phyloP scores from a whole-genome alignment of 2,888 invertebrate genomes.

The Eupithecia tripunctaria region DNA sequence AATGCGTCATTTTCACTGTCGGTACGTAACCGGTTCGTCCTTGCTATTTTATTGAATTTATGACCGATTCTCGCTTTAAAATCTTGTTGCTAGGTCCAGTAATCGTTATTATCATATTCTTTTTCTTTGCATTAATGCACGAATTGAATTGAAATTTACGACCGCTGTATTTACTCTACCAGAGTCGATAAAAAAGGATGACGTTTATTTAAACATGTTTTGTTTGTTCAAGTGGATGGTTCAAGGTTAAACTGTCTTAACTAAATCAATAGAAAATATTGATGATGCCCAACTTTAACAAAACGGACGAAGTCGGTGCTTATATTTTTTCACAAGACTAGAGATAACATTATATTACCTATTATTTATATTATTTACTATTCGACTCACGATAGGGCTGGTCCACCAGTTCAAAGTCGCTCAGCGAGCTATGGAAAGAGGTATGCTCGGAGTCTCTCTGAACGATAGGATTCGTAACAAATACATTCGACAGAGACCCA shows the following conservation, averaged over 20 bases:
- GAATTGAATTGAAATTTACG: conserved; percentile 6
- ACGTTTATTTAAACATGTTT: conserved; percentile 12
- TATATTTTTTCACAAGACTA: background rate
- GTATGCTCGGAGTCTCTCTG: too few relatives aligned
- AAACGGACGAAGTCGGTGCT: background rate
- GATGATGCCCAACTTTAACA: background rate
- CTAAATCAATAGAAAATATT: background rate
- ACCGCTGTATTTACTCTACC: background rate
- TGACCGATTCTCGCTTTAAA: background rate
- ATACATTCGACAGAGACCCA: too few relatives aligned
- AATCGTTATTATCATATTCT: background rate
- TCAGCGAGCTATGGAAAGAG: too few relatives aligned
- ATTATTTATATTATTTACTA: too few relatives aligned
- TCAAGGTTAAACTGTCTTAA: conserved; percentile 9
- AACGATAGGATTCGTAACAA: too few relatives aligned
- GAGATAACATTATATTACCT: too few relatives aligned
- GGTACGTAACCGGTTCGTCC: background rate
- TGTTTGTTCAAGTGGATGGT: conserved; percentile 11
- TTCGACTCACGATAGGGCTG: too few relatives aligned
- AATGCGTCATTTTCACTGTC: background rate
- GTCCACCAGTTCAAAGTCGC: too few relatives aligned
- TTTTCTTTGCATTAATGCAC: conserved; percentile 2
- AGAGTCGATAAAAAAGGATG: background rate
- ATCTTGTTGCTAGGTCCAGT: background rate
- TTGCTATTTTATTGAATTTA: background rate